Base-by-base conservation (phyloP, 2,797 vertebrate genomes). In the Gambusia yucatana region DNA sequence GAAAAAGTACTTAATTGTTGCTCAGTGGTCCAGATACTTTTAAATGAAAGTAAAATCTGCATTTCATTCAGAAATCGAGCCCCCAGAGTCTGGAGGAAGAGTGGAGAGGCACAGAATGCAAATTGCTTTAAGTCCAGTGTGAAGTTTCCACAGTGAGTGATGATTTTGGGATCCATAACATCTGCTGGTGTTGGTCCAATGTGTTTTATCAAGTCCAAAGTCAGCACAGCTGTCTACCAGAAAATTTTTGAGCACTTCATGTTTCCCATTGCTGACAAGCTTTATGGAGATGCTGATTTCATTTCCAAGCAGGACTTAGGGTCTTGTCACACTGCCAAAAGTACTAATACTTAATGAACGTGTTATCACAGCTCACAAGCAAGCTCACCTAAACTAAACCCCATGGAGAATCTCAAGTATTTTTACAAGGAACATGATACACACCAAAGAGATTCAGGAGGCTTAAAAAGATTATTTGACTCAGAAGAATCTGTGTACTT, bases 171-270 rank as follows among this genome's bases (percentile, higher is more conserved):
- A 44, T 41, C 41, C 41, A 7, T n/a, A 4, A 22, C 22, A 72
- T 77, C 50, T 77, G 41, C 50, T 46, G 50, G 28, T 57, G 39
- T 70, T 44, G 67, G 67, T 70, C 41, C 39, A 44, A n/a, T 7
- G 41, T 44, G 39, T 70, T 69, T 70, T 44, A 70, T 70, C 41
- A 70, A 70, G 67, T 70, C 67, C 41, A 44, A 44, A 41, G 63
- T 67, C 63, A 41, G 36, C 36, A 67, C 20, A 67, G 63, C 63
- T 67, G 63, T 67, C 17, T 25, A n/a, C 39, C 41, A 70, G 25
- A 11, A 70, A 6, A n/a, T 7, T 70, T 44, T 70, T 44, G 67
- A n/a, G 39, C 41, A n/a, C 39, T 70, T 25, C 33, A 39, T 65
- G 61, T 65, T 20, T 65, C 39, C 39, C 39, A n/a, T 5, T n/a